phyloP scores from a whole-genome alignment of 92 coral and sea anemone species.

The Porites divaricata region DNA sequence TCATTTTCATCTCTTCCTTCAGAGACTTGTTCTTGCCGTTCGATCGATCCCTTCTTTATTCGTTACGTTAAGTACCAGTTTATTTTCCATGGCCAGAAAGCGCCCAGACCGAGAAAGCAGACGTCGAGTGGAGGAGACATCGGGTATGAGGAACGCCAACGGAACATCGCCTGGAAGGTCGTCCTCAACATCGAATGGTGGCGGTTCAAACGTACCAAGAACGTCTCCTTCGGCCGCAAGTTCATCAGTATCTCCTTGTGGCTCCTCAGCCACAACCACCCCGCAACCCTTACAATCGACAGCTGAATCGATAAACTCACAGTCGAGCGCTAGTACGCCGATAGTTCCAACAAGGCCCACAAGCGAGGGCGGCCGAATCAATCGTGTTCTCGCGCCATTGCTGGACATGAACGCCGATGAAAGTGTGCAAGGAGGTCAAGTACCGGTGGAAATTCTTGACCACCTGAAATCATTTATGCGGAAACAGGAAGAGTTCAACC shows the following conservation, averaged over 20 bases:
- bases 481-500: not conserved
- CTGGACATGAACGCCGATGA: not conserved
- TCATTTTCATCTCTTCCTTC: not conserved
- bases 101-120: not conserved
- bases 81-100: slow-evolving; percentile 2
- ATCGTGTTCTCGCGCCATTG: not conserved
- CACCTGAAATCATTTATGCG: not conserved
- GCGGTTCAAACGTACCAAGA: too few species aligned
- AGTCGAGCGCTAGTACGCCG: too few species aligned
- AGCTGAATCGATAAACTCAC: too few species aligned
- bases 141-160: not conserved
- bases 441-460: not conserved
- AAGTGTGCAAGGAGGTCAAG: too few species aligned
- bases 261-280: too few species aligned
- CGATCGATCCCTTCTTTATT: not conserved
- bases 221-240: too few species aligned
- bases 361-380: not conserved
- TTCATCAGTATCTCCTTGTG: too few species aligned
- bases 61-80: not conserved
- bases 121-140: not conserved
- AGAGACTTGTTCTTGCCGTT: not conserved
- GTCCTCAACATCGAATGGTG: not conserved
- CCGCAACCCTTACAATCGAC: too few species aligned
- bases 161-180: not conserved
- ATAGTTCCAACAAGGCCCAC: too few species aligned